phyloP scores from a whole-genome alignment of 2,113 vertebrate species.

The Pelecanoides urinatrix region DNA sequence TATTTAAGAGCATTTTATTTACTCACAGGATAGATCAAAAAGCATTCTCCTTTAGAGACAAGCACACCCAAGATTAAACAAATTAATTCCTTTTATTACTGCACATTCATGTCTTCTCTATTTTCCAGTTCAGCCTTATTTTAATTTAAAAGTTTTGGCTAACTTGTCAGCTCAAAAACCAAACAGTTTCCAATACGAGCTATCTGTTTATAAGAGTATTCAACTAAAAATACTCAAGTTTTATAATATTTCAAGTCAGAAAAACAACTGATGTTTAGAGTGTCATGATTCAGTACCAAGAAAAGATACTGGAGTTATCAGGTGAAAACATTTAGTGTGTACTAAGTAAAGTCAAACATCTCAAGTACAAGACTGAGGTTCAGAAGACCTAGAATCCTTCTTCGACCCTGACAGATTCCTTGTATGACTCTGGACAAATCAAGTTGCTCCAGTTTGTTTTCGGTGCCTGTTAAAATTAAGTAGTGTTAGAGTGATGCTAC shows the following conservation, averaged over 20 bases:
- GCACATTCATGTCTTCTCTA: not conserved
- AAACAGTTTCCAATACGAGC: not conserved
- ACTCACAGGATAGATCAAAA: not conserved
- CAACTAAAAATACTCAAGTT: not conserved
- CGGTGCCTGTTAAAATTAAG: not conserved
- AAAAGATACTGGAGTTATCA: not conserved
- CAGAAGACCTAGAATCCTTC: not conserved
- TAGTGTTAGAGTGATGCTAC: not conserved
- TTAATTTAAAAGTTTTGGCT: not conserved
- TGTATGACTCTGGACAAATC: not conserved
- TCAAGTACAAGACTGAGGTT: not conserved
- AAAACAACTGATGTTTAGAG: not conserved
- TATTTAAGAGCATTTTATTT: not conserved
- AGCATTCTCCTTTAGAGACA: not conserved
- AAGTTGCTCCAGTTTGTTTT: not conserved
- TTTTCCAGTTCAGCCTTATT: not conserved
- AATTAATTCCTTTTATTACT: not conserved
- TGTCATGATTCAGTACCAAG: not conserved
- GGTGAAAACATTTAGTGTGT: not conserved
- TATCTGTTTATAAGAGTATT: not conserved
- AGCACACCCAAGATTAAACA: not conserved
- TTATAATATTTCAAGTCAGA: not conserved
- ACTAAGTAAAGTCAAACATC: not conserved
- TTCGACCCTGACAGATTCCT: not conserved
- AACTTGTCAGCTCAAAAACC: not conserved